Percentiles rank a stretch among this genome's conserved stretches.
These are phyloP conservation scores for Cyprinodon diabolis DNA, from an alignment of 2,797 vertebrate genomes.

Conservation along the genomic window DNA sequence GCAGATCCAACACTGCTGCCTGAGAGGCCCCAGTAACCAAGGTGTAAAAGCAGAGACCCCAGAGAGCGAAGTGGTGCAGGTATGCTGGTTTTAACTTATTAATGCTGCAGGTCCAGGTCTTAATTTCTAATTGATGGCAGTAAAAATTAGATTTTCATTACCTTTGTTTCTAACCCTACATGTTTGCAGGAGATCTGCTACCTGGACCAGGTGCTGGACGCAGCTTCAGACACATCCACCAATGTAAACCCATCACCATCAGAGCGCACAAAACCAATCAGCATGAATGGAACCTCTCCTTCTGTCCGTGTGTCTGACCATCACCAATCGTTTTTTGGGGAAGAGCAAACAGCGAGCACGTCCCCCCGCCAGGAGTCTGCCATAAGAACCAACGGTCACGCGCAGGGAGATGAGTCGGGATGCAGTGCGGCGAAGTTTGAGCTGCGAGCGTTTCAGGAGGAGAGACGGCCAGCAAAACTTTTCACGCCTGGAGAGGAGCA, in stretches of 20 bases:
- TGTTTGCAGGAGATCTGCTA: constrained; percentile 87
- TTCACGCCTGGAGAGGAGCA: constrained; percentile 86
- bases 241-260: constrained; percentile 84
- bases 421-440: constrained; percentile 88
- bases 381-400: constrained; percentile 74
- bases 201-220: constrained; percentile 94
- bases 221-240: constrained; percentile 84
- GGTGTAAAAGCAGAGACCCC: constrained; percentile 81
- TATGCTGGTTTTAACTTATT: constrained; percentile 23
- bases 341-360: constrained; percentile 65
- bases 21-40: constrained; percentile 54
- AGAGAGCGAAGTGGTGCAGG: constrained; percentile 89
- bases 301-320: constrained; percentile 70
- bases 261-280: constrained; percentile 55
- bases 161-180: background rate
- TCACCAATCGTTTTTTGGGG: constrained; percentile 61
- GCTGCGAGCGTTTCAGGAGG: constrained; percentile 93
- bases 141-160: background rate
- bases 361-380: constrained; percentile 57
- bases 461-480: constrained; percentile 92
- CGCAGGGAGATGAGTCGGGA: constrained; percentile 64
- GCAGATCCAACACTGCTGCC: constrained; percentile 82
- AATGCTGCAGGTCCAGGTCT: no score
- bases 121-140: background rate
- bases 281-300: constrained; percentile 70